Percentiles rank a stretch among this genome's conserved stretches.
Conservation (phyloP, 2,888 invertebrate species). For the Phengaris alcon region DNA sequence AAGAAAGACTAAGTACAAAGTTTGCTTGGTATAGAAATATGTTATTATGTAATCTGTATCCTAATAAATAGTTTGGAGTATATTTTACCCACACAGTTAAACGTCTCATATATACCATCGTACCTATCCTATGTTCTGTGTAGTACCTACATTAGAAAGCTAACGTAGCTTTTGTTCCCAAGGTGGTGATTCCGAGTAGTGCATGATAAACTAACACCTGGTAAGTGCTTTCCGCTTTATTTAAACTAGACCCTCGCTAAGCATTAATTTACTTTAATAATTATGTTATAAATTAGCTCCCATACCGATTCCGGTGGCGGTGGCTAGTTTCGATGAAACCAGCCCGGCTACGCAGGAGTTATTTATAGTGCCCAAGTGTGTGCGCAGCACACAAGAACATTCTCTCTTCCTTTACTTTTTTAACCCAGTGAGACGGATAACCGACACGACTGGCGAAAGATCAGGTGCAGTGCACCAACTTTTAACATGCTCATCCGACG, state of each 20-base stretch:
- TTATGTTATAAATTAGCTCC: background rate
- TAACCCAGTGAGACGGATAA: no score
- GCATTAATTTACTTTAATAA: background rate
- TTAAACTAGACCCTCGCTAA: background rate
- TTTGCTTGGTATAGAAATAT: no score
- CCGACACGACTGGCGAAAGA: no score
- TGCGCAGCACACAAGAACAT: no score
- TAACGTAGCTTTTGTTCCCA: constrained; percentile 45
- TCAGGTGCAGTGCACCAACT: no score
- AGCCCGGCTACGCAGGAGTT: background rate
- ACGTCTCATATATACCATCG: background rate
- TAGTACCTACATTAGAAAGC: background rate
- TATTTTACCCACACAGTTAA: background rate
- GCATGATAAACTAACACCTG: constrained; percentile 67
- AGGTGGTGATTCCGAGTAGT: constrained; percentile 71
- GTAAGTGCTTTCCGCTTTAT: constrained; percentile 63
- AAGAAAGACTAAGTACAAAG: no score
- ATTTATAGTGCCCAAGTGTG: background rate
- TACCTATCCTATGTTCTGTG: background rate
- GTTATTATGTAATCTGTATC: background rate
- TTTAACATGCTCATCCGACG: no score
- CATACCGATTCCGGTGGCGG: no score
- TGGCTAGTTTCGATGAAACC: no score
- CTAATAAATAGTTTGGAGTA: background rate
- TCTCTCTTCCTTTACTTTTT: no score